Base-by-base conservation (phyloP, 2,888 invertebrate genomes). In the Polymixis lichenea region DNA sequence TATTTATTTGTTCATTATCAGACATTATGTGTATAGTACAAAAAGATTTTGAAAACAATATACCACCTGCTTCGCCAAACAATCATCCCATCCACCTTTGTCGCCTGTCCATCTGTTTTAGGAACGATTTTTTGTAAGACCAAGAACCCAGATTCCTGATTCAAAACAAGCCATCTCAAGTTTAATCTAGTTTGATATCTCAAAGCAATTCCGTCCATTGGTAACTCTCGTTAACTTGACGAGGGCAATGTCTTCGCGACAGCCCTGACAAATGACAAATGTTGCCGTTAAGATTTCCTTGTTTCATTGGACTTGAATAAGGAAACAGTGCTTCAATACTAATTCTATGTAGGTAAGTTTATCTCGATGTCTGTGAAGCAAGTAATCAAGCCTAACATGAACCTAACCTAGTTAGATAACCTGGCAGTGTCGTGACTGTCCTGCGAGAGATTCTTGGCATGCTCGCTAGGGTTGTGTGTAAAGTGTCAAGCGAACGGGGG, bases 181-280 rank as follows among this genome's bases (percentile, higher is more conserved):
- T 81, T 81, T 77, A 77, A 81, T 81, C 75, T 74, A 32, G 81
- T 77, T 73, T 32, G 56, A 43, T 53, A 64, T 58, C 62, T 77
- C 43, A 2, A 38, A 55, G 43, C 81, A 56, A 56, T 82, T n/a
- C 64, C 55, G n/a, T 22, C 22, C 55, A 38, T 15, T 32, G 51
- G n/a, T 56, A 60, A 25, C 28, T 82, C 55, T 62, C 46, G 56
- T 46, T 64, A 68, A 83, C 67, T 67, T 83, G 77, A 67, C 56
- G 60, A 82, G 65, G 65, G 77, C 55, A 22, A 49, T 55, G 64
- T 49, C 15, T 46, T 53, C 32, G 46, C 62, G 61, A 53, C 65
- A 55, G 32, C 25, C 22, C 38, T 43, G 78, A 78, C 79, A 65
- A 77, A 69, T 65, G 58, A 69, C 68, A 65, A 69, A 53, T 64